A percentile compares a stretch with the other conserved stretches of the same genome.
Conservation (phyloP, 2,888 invertebrate genomes). For the Helleia helle region DNA sequence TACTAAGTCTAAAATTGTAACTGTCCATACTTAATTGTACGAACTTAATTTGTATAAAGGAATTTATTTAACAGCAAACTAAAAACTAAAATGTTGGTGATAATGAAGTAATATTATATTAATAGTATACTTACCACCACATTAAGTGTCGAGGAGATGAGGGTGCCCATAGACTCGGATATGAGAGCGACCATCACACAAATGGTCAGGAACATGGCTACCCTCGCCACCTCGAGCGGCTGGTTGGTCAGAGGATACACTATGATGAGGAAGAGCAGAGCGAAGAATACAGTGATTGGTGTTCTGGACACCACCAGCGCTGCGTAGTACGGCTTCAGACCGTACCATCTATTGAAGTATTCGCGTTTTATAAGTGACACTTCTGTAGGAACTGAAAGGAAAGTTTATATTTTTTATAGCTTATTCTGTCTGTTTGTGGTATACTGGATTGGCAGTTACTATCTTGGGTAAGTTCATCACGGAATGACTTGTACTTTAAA, state of each 20-base stretch:
- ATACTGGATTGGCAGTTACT: too few species aligned
- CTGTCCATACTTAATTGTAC: too few species aligned
- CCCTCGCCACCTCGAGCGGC: constrained; percentile 80
- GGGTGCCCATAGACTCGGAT: constrained; percentile 84
- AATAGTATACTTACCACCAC: constrained; percentile 79
- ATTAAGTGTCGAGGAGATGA: constrained; percentile 82
- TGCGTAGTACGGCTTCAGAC: constrained; percentile 83
- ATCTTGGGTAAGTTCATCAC: too few species aligned
- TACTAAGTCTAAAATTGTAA: too few species aligned
- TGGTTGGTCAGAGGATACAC: constrained; percentile 85
- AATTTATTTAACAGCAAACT: too few species aligned
- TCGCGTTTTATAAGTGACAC: constrained; percentile 85
- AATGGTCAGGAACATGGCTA: constrained; percentile 79
- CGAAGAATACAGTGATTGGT: constrained; percentile 80
- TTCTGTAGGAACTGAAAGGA: constrained; percentile 82
- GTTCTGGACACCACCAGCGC: constrained; percentile 82
- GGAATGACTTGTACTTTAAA: too few species aligned
- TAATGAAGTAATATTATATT: too few species aligned
- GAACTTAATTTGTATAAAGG: too few species aligned
- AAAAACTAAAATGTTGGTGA: too few species aligned
- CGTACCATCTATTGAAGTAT: constrained; percentile 90
- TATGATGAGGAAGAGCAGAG: constrained; percentile 78
- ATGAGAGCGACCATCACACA: constrained; percentile 82
- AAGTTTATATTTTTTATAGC: too few species aligned
- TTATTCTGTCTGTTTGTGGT: too few species aligned